Base-by-base conservation (phyloP, 1,140 invertebrate species). In the Leguminivora glycinivorella region DNA sequence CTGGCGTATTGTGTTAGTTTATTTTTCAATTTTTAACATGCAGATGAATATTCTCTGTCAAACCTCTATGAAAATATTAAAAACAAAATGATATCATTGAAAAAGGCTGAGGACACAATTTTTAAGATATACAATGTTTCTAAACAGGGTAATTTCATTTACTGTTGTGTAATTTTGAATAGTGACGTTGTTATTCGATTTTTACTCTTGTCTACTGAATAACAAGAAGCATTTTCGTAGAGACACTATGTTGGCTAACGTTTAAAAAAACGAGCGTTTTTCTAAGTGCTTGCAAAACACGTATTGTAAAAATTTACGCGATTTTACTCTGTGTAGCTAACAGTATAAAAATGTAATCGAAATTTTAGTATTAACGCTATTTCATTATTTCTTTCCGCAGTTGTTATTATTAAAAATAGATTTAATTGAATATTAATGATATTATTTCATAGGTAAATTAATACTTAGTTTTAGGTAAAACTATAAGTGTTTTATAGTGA, bases 101-200 rank as follows among this genome's bases (percentile, higher is more conserved):
- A 84, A 86, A 90, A 91, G 89, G 89, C 89, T 91, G 89, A 91
- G 86, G 89, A 88, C 83, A 87, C 85, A 85, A 85, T 88, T 89
- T 88, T 89, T 83, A 87, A 84, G 82, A 88, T 90, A 89, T 91
- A 91, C 89, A 91, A 91, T 89, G 89, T 91, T 89, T 89, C 83
- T 87, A 74, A 87, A 90, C 88, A 90, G 88, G 88, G 88, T 90
- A 90, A 83, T 87, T 88, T 90, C 67, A 74, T 90, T 90, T 89
- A 88, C 79, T 89, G 88, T 90, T 90, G 84, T 81, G 81, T 88
- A 82, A 77, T 83, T 88, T 85, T 83, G 77, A 83, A 82, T 84
- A 88, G 81, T 78, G 76, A 79, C 69, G 82, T 87, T 88, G 84
- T 89, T 90, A 78, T 83, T 87, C 83, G 80, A 90, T 88, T 87